phyloP scores from a whole-genome alignment of 2,797 vertebrate species.

The Chelon labrosus region DNA sequence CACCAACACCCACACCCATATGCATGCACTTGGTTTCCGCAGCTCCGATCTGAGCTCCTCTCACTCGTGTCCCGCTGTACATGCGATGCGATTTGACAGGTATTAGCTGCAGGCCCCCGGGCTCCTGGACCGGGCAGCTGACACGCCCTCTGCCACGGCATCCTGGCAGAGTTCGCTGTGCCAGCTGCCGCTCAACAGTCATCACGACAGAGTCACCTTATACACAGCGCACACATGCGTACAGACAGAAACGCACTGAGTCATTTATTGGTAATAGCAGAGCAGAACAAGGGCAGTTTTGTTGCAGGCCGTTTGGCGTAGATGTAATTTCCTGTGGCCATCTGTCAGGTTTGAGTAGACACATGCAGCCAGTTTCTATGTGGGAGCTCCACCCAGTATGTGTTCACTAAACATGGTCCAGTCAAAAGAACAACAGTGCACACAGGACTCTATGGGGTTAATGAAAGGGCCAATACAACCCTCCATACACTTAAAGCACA shows the following conservation, averaged over 20 bases:
- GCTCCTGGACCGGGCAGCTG: constrained; percentile 47
- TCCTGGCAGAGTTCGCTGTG: constrained; percentile 36
- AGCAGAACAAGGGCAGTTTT: constrained; percentile 41
- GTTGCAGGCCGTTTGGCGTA: constrained; percentile 29
- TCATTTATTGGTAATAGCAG: constrained; percentile 53
- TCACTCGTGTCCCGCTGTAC: constrained; percentile 37
- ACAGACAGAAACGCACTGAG: constrained; percentile 32
- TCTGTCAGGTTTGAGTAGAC: constrained; percentile 58
- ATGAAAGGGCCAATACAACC: constrained; percentile 21
- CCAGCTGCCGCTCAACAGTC: constrained; percentile 65
- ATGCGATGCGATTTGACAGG: constrained; percentile 61
- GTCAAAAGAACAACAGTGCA: constrained; percentile 35
- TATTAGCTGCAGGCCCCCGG: constrained; percentile 46
- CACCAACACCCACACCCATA: constrained; percentile 53
- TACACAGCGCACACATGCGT: constrained; percentile 22
- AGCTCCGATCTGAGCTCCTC: constrained; percentile 46
- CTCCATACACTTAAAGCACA: constrained; percentile 11
- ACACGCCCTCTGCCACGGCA: constrained; percentile 45
- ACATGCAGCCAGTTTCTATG: constrained; percentile 33
- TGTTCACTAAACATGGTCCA: background rate
- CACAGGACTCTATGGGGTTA: background rate
- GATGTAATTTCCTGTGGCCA: constrained; percentile 58
- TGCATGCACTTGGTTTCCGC: constrained; percentile 37
- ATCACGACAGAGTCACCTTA: constrained; percentile 40
- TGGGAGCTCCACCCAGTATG: constrained; percentile 24